Percentiles rank a stretch among this genome's conserved stretches.
Evolutionary conservation across 1,140 invertebrate species (phyloP).

Genomic region (Drosophila melanogaster): Release_6_plus_ISO1_MT NT_033777.3:31761001-31761500

Average conservation of each 20-base stretch:
- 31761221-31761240: slow-evolving; percentile 93
- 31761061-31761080: slow-evolving; percentile 86
- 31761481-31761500: neutral
- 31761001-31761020: slow-evolving; percentile 88
- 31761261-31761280: slow-evolving; percentile 88
- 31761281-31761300: slow-evolving; percentile 88
- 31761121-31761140: slow-evolving; percentile 89
- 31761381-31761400: slow-evolving; percentile 86
- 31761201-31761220: slow-evolving; percentile 91
- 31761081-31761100: slow-evolving; percentile 91
- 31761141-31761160: slow-evolving; percentile 88
- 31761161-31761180: slow-evolving; percentile 88
- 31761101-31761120: slow-evolving; percentile 93
- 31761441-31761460: slow-evolving; percentile 40
- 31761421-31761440: slow-evolving; percentile 9
- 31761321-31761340: slow-evolving; percentile 86
- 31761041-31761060: neutral
- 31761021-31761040: neutral
- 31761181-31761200: slow-evolving; percentile 91
- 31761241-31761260: slow-evolving; percentile 88
- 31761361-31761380: slow-evolving; percentile 87
- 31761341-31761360: slow-evolving; percentile 88
- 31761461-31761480: slow-evolving; percentile 44
- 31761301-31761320: slow-evolving; percentile 85
- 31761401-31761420: slow-evolving; percentile 77